These are phyloP conservation scores for Glaucidium brasilianum DNA, from an alignment of 2,113 vertebrate genomes.

Conservation along the genomic window DNA sequence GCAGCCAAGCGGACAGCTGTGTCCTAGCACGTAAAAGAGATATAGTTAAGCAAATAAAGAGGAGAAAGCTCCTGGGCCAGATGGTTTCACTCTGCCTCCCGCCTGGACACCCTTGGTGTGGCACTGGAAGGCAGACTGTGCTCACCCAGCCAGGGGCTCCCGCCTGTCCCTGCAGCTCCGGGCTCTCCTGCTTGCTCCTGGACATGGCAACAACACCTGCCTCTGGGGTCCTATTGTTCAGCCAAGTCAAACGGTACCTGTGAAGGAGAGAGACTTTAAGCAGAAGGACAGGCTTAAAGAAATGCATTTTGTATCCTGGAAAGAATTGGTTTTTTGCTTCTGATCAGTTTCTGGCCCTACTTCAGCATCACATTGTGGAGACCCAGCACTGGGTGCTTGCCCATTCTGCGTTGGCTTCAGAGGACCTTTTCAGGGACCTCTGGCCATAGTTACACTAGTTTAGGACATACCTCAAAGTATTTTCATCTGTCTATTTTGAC, in stretches of 20 bases:
- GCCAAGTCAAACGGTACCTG: rapidly evolving
- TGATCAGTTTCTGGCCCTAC: background rate
- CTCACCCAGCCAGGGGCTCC: background rate
- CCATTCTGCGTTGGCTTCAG: background rate
- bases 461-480: background rate
- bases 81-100: background rate
- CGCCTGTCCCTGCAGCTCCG: rapidly evolving
- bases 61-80: background rate
- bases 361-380: background rate
- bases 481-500: background rate
- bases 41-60: rapidly evolving
- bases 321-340: background rate
- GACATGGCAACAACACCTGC: rapidly evolving
- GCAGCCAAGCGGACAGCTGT: background rate
- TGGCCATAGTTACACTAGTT: background rate
- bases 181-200: background rate
- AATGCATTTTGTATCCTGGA: background rate
- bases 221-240: background rate
- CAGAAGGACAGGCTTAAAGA: background rate
- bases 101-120: background rate
- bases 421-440: background rate
- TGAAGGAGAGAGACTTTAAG: background rate
- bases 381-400: rapidly evolving
- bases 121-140: background rate
- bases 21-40: background rate